Percentiles rank a stretch among this genome's conserved stretches.
phyloP scores from a whole-genome alignment of 2,113 vertebrate genomes.

The Caretta caretta region DNA sequence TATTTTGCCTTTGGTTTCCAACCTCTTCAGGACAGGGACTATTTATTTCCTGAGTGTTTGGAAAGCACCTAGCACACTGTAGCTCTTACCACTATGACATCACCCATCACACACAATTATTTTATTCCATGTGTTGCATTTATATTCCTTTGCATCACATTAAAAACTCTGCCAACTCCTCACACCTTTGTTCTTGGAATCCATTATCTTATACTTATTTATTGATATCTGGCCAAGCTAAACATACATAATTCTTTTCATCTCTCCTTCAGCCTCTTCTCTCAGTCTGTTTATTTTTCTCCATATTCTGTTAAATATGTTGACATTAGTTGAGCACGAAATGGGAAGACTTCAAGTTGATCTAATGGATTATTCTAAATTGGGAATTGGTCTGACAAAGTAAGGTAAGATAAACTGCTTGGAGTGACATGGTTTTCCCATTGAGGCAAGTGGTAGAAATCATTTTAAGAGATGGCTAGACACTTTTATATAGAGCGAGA shows the following conservation, averaged over 20 bases:
- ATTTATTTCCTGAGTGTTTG: neutral
- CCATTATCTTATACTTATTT: constrained; percentile 15
- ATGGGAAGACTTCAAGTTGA: constrained; percentile 37
- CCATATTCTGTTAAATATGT: constrained; percentile 16
- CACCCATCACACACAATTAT: constrained; percentile 2
- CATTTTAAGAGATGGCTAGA: constrained; percentile 52
- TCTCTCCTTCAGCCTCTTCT: constrained; percentile 22
- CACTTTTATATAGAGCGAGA: constrained; percentile 41
- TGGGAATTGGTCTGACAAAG: constrained; percentile 50
- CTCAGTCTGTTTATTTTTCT: constrained; percentile 21
- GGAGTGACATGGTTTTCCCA: neutral
- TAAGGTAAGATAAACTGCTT: constrained; percentile 9
- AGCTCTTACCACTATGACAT: neutral
- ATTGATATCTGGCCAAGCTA: constrained; percentile 27
- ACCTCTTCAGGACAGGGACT: neutral
- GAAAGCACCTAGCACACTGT: neutral
- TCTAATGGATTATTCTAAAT: constrained; percentile 27
- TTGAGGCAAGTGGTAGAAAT: constrained; percentile 53
- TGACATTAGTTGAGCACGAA: constrained; percentile 28
- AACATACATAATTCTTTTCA: constrained; percentile 2
- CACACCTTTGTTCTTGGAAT: constrained; percentile 5
- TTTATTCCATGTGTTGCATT: constrained; percentile 13
- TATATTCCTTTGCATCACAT: constrained; percentile 19
- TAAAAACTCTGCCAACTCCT: constrained; percentile 41
- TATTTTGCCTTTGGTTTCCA: neutral